Evolutionary conservation across 2,113 vertebrate species (phyloP), one percentile per base, ranked within the genome.

Genomic region (Rhabdornis inornatus): DNA sequence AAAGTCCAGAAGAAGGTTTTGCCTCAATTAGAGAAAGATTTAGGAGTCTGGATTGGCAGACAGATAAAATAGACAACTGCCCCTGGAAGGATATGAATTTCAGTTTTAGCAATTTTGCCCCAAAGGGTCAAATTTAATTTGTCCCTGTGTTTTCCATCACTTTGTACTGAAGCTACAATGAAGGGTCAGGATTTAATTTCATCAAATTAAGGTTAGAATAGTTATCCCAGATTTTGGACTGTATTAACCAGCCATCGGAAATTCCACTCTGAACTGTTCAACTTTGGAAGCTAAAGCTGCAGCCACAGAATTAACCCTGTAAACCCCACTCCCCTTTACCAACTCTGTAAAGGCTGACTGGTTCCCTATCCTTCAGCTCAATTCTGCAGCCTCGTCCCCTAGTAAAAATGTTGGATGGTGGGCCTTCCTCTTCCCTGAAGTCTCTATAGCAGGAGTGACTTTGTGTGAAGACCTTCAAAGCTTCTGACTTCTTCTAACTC

Each of bases 171-270:
- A 95, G 25, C 10, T 65, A 37, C 63, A 86, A 14, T 22, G 64
- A 86, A 87, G 64, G 59, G 72, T 90, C 72, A 94, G 74, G 89
- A 87, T 90, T 84, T 90, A 94, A 94, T 94, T 94, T 68, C 31
- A 71, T 65, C 53, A 80, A 33, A 76, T 96, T 76, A 27, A 70
- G 47, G 65, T 89, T 75, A 71, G 75, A 75, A 75, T 14, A 74
- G 59, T 89, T 87, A 82, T 71, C 15, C 42, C 55, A 81, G 64
- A 50, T 52, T 81, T 35, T n/a, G 33, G 42, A 55, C 28, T 77
- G 9, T 50, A 85, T 90, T 90, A 87, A 56, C 31, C 61, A 90
- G 23, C 11, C 66, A 65, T 20, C 72, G 39, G 55, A 74, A 89
- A 91, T 72, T 60, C 76, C 87, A 5, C 39, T 72, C 21, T 80